phyloP scores from a whole-genome alignment of 2,888 invertebrate species.

The Cloeon dipterum region DNA sequence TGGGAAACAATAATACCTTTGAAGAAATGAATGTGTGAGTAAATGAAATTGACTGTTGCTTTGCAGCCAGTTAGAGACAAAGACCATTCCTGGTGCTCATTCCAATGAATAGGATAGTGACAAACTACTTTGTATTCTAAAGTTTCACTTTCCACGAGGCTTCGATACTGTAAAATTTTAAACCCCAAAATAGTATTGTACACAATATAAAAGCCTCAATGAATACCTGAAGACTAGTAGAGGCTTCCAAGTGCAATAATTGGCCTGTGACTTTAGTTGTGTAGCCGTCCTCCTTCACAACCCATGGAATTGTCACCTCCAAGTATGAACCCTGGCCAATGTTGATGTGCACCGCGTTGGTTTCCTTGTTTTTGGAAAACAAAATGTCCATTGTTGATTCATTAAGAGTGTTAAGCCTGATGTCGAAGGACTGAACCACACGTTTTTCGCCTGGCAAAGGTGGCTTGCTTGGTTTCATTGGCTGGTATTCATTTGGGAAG shows the following conservation, averaged over 20 bases:
- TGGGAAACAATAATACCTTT: conserved; percentile 28
- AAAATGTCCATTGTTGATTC: conserved; percentile 90
- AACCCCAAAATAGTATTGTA: too few species aligned
- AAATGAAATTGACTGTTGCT: conserved; percentile 77
- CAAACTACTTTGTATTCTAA: conserved; percentile 73
- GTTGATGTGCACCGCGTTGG: conserved; percentile 90
- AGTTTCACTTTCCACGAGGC: conserved; percentile 83
- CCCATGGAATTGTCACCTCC: conserved; percentile 92
- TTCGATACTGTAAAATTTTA: conserved; percentile 43
- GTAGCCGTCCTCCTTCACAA: conserved; percentile 67
- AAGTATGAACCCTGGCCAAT: conserved; percentile 88
- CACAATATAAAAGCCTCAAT: background rate
- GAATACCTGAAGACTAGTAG: conserved; percentile 59
- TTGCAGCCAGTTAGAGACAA: conserved; percentile 82
- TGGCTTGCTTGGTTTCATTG: conserved; percentile 48
- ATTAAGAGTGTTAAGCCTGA: conserved; percentile 69
- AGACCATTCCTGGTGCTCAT: conserved; percentile 89
- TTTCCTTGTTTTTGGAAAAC: conserved; percentile 85
- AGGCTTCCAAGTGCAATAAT: conserved; percentile 79
- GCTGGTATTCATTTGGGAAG: conserved; percentile 71
- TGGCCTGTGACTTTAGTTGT: conserved; percentile 82
- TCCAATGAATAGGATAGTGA: conserved; percentile 86
- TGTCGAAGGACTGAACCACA: conserved; percentile 77
- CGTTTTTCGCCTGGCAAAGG: conserved; percentile 73
- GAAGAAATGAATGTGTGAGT: conserved; percentile 89